phyloP scores from a whole-genome alignment of 2,888 invertebrate species.

The Drosophila neotestacea region DNA sequence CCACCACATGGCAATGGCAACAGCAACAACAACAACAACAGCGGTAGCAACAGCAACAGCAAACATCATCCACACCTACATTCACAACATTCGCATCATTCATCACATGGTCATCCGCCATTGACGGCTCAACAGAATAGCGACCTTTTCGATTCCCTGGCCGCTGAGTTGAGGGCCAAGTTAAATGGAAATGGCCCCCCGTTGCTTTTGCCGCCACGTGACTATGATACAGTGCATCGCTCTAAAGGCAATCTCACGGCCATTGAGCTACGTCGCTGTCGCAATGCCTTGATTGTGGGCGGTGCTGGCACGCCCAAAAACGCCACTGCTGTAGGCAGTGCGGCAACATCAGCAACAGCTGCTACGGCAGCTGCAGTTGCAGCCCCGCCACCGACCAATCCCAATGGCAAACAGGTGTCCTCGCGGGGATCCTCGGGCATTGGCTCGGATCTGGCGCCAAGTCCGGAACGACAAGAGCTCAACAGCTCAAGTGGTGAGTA shows the following conservation, averaged over 20 bases:
- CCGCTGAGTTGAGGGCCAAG: conserved; percentile 94
- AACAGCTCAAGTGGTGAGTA: conserved; percentile 85
- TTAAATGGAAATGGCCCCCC: conserved; percentile 89
- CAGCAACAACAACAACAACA: conserved; percentile 23
- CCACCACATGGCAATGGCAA: conserved; percentile 61
- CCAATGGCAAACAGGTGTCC: conserved; percentile 86
- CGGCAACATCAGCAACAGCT: conserved; percentile 84
- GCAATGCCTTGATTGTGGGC: conserved; percentile 85
- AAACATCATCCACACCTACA: conserved; percentile 45
- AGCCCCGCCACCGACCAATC: conserved; percentile 31
- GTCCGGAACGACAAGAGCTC: conserved; percentile 88
- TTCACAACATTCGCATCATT: conserved; percentile 27
- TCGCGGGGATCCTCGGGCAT: conserved; percentile 95
- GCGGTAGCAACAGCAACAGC: conserved; percentile 10
- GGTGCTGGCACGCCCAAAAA: conserved; percentile 75
- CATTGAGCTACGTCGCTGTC: conserved; percentile 88
- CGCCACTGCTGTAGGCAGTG: conserved; percentile 33
- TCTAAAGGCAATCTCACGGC: conserved; percentile 90
- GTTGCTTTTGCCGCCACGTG: conserved; percentile 95
- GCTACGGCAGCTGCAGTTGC: conserved; percentile 11
- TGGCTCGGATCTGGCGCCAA: conserved; percentile 94
- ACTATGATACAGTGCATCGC: conserved; percentile 96
- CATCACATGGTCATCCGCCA: conserved; percentile 61
- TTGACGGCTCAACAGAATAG: conserved; percentile 87
- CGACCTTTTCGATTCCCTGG: conserved; percentile 94